Base-by-base conservation (phyloP, 2,888 invertebrate species). In the Lasioglossum oenotherae region DNA sequence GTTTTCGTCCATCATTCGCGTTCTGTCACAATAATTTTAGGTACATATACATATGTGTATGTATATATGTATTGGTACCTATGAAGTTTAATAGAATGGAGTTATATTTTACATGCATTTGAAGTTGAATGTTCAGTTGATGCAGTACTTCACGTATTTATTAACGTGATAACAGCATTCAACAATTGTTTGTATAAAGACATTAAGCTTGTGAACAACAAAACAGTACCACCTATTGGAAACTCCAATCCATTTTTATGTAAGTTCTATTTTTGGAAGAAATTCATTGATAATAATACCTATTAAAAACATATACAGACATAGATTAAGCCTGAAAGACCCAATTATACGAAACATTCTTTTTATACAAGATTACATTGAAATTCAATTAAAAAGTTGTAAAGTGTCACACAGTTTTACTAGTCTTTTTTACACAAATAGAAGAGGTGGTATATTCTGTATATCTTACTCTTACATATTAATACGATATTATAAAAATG, bases 31-130 rank as follows among this genome's bases (percentile, higher is more conserved):
- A 38, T 82, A 80, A 67, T 46, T 31, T 71, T 67, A 73, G 41
- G 27, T 85, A 83, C 85, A 82, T 84, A 82, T 83, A 82, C 80
- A 85, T 84, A 31, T 41, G 35, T 79, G 69, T 69, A 57, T 78
- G 44, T 74, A 76, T 80, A 4, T 89, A 80, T 78, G 64, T 81
- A 38, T 85, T 82, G 78, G 82, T 57, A 78, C 81, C 85, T 82
- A 87, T 87, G 75, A 80, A 78, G 19, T 85, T 84, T 74, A 82
- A 78, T 80, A 86, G 79, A 67, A 74, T 72, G 72, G 35, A 64
- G 78, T 82, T 88, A 81, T 77, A 74, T 80, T 84, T 86, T 80
- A 86, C 69, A 78, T 84, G 86, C 83, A 89, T 88, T 88, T 88
- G 75, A 78, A 81, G 16, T 85, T 86, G 72, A 82, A 81, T 80